These are phyloP conservation scores for Drosophila rubida DNA, from an alignment of 2,888 invertebrate genomes.

Conservation along the genomic window DNA sequence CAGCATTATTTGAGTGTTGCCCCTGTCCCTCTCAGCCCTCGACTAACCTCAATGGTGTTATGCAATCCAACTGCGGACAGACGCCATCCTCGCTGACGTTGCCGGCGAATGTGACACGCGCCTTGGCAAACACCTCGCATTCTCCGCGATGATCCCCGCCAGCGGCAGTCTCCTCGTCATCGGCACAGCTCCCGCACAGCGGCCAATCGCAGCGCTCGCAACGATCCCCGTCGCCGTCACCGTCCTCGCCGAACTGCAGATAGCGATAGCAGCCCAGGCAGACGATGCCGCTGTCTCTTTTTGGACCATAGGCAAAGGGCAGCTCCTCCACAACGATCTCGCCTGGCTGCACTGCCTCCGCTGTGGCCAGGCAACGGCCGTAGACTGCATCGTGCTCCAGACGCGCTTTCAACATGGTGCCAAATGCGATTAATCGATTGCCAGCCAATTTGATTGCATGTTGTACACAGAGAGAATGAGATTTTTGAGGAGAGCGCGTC, in stretches of 20 bases:
- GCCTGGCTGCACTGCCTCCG: constrained; percentile 88
- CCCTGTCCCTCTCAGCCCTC: background rate
- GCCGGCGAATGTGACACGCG: constrained; percentile 87
- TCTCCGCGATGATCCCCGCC: constrained; percentile 87
- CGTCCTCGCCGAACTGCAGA: constrained; percentile 82
- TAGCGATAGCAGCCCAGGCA: constrained; percentile 92
- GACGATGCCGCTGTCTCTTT: constrained; percentile 89
- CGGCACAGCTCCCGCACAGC: constrained; percentile 86
- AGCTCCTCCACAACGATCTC: constrained; percentile 90
- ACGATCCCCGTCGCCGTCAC: constrained; percentile 81
- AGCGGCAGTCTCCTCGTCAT: constrained; percentile 63
- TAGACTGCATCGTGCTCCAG: constrained; percentile 86
- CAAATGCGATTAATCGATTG: background rate
- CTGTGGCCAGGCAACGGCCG: constrained; percentile 90
- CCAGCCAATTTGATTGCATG: constrained; percentile 14
- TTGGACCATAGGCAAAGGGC: constrained; percentile 92
- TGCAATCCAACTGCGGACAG: constrained; percentile 91
- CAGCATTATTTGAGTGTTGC: constrained; percentile 24
- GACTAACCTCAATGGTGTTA: constrained; percentile 90
- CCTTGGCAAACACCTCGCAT: constrained; percentile 88
- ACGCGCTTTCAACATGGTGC: constrained; percentile 80
- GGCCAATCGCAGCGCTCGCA: constrained; percentile 91
- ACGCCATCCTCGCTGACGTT: constrained; percentile 87
- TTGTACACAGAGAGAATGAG: constrained; percentile 10
- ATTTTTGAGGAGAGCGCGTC: constrained; percentile 12